Evolutionary conservation across 2,113 vertebrate genomes (phyloP).

Genomic region (Colossoma macropomum): DNA sequence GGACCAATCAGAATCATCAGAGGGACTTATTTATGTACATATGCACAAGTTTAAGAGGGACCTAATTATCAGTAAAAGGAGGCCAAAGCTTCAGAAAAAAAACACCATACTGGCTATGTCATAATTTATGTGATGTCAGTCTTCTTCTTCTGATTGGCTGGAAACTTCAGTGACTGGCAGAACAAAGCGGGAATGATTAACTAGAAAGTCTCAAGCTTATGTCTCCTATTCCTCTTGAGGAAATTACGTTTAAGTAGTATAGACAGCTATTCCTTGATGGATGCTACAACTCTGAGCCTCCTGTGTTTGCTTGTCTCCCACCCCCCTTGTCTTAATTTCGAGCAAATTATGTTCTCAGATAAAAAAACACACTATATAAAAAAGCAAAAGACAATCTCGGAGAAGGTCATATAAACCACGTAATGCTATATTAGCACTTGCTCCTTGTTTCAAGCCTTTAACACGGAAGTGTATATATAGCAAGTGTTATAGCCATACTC

Average conservation of each 20-base stretch:
- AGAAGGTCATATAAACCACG: constrained; percentile 70
- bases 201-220: neutral
- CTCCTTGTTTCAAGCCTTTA: constrained; percentile 52
- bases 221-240: neutral
- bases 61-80: constrained; percentile 61
- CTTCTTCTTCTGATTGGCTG: constrained; percentile 34
- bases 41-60: constrained; percentile 58
- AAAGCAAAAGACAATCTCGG: constrained; percentile 82
- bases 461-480: constrained; percentile 33
- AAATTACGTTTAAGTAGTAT: constrained; percentile 4
- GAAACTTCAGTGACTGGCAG: constrained; percentile 27
- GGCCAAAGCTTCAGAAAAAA: constrained; percentile 67
- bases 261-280: constrained; percentile 3
- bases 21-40: constrained; percentile 53
- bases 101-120: constrained; percentile 23
- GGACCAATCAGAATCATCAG: constrained; percentile 65
- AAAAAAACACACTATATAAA: constrained; percentile 54
- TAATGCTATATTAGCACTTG: constrained; percentile 60
- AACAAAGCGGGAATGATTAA: neutral
- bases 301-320: constrained; percentile 17
- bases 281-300: constrained; percentile 4
- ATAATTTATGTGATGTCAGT: constrained; percentile 37
- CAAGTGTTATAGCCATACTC: constrained; percentile 67
- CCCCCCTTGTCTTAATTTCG: constrained; percentile 43
- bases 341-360: constrained; percentile 59